phyloP scores from a whole-genome alignment of 2,888 invertebrate genomes.

The Aplocera efformata region DNA sequence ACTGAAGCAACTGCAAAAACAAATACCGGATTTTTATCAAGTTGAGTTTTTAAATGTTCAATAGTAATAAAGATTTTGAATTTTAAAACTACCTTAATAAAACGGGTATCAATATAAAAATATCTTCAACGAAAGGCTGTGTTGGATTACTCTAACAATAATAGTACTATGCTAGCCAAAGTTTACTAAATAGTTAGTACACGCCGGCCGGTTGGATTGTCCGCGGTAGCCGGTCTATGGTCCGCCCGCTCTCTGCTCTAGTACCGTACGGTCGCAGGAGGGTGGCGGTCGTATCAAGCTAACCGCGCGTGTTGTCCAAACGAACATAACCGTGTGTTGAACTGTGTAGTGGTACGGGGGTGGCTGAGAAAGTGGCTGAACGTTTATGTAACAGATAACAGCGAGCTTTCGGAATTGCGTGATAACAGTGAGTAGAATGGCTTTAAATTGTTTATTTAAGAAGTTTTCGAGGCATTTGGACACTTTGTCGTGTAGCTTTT shows the following conservation, averaged over 20 bases:
- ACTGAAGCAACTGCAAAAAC: too few relatives aligned
- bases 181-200: conserved; percentile 4
- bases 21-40: too few relatives aligned
- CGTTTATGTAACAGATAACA: conserved; percentile 58
- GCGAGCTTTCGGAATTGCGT: conserved; percentile 65
- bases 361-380: conserved; percentile 50
- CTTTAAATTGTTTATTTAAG: conserved; percentile 6
- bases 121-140: not conserved
- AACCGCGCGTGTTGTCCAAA: conserved; percentile 30
- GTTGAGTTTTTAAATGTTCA: too few relatives aligned
- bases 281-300: conserved; percentile 60
- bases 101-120: too few relatives aligned
- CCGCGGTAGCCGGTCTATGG: conserved; percentile 28
- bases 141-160: conserved; percentile 2
- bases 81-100: too few relatives aligned
- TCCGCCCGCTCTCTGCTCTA: conserved; percentile 37
- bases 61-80: too few relatives aligned
- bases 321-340: conserved; percentile 49
- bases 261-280: conserved; percentile 64
- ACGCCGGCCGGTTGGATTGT: conserved; percentile 11
- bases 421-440: conserved; percentile 69
- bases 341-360: conserved; percentile 43
- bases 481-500: too few relatives aligned
- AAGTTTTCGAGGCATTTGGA: too few relatives aligned
- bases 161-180: conserved; percentile 13